Conservation (phyloP, 2,888 invertebrate genomes). For the Timema podura region DNA sequence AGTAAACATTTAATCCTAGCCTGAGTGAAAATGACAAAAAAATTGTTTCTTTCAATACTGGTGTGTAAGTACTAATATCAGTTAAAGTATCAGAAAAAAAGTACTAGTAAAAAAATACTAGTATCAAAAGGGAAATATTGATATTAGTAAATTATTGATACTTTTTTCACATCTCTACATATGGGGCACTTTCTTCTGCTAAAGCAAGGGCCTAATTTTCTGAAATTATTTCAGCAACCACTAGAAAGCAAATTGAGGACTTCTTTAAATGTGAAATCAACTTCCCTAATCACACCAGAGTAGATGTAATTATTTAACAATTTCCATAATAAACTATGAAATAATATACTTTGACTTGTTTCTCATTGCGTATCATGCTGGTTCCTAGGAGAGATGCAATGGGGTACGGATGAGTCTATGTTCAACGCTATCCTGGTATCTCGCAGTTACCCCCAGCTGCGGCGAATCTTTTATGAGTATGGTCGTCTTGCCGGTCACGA, state of each 20-base stretch:
- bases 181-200: neutral
- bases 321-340: neutral
- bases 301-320: conserved; percentile 8
- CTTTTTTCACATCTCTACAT: neutral
- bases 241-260: neutral
- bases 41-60: neutral
- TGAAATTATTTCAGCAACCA: neutral
- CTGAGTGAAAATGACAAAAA: no score
- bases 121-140: no score
- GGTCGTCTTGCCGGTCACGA: conserved; percentile 43
- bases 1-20: no score
- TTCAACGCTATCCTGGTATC: conserved; percentile 48
- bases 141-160: no score
- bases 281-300: conserved; percentile 2
- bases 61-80: no score
- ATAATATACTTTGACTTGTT: conserved; percentile 16
- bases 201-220: neutral
- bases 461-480: conserved; percentile 47
- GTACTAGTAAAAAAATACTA: no score
- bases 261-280: conserved; percentile 15
- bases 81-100: no score
- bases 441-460: conserved; percentile 49
- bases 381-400: conserved; percentile 41
- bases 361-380: neutral
- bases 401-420: conserved; percentile 48